Evolutionary conservation across 1,140 invertebrate genomes (phyloP).

Genomic region (Battus philenor): DNA sequence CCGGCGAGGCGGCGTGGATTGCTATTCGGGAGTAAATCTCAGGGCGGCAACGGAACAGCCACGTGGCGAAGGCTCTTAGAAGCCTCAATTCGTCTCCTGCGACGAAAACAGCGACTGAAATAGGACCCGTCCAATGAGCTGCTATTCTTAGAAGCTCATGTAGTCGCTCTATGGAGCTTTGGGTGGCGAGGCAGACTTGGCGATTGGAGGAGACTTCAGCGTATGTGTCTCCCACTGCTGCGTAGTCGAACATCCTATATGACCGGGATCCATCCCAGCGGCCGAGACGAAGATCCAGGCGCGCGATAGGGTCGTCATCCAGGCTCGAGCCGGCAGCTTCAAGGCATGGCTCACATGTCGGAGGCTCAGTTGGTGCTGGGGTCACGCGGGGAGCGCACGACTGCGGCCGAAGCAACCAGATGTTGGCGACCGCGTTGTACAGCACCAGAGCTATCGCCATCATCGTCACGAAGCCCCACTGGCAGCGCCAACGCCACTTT

Average conservation of each 20-base stretch:
- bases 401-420: constrained; percentile 78
- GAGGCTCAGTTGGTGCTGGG: constrained; percentile 30
- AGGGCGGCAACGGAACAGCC: constrained; percentile 85
- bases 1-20: constrained; percentile 46
- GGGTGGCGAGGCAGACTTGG: constrained; percentile 87
- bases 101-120: constrained; percentile 90
- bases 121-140: constrained; percentile 89
- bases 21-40: constrained; percentile 76
- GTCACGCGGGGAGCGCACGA: constrained; percentile 40
- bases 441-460: constrained; percentile 79
- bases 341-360: constrained; percentile 59
- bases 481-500: constrained; percentile 78
- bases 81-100: constrained; percentile 84
- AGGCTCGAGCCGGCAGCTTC: constrained; percentile 41
- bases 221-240: constrained; percentile 80
- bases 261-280: constrained; percentile 83
- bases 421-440: constrained; percentile 83
- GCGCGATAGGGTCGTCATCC: constrained; percentile 71
- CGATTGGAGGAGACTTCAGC: constrained; percentile 76
- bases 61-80: constrained; percentile 83
- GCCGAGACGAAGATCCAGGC: constrained; percentile 80
- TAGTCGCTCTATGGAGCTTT: constrained; percentile 88
- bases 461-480: constrained; percentile 82
- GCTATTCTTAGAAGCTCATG: constrained; percentile 86
- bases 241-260: constrained; percentile 85